A percentile compares a stretch with the other conserved stretches of the same genome.
Conservation (phyloP, 2,888 invertebrate genomes). For the Drosophila picticornis region DNA sequence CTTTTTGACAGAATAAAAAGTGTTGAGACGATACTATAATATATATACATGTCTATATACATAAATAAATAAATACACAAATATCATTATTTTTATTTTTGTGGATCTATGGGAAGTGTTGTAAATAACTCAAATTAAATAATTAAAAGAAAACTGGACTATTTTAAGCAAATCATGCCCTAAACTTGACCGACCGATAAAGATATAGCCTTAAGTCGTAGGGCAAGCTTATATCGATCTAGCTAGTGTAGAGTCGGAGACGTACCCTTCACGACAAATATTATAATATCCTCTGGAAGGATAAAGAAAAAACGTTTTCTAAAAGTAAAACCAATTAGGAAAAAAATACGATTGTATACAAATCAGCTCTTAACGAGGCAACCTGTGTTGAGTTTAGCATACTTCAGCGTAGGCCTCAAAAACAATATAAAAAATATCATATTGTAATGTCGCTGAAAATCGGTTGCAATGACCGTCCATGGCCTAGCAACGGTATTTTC, state of each 20-base stretch:
- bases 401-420: slow-evolving; percentile 14
- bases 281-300: background rate
- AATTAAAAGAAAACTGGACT: too few species aligned
- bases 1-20: slow-evolving; percentile 24
- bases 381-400: slow-evolving; percentile 3
- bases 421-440: background rate
- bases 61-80: background rate
- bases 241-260: background rate
- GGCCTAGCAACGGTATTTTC: slow-evolving; percentile 57
- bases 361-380: background rate
- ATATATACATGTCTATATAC: background rate
- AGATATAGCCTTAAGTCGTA: background rate
- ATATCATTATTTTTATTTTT: background rate
- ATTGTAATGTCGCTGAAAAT: background rate
- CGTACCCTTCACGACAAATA: background rate
- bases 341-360: background rate
- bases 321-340: background rate
- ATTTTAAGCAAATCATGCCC: too few species aligned
- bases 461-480: slow-evolving; percentile 70
- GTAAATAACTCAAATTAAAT: too few species aligned
- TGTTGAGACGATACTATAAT: slow-evolving; percentile 2
- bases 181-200: background rate
- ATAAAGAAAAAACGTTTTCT: background rate
- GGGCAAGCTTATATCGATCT: background rate
- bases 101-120: background rate